Evolutionary conservation across 1,140 invertebrate species (phyloP).

Genomic region (Dreissena rostriformis): DNA sequence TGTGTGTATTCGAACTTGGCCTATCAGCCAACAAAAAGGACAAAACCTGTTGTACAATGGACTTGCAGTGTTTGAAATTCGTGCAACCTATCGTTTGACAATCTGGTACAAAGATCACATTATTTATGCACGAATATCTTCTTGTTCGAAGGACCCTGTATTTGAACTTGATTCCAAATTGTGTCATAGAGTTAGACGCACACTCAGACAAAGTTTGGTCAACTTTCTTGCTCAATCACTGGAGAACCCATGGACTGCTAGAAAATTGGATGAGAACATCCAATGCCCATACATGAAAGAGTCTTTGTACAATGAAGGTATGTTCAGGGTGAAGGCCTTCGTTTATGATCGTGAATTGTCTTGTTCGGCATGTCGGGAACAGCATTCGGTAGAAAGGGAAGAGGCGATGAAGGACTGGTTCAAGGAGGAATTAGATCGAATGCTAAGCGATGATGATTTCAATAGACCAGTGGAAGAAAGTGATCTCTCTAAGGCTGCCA

Average conservation of each 20-base stretch:
- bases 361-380: background rate
- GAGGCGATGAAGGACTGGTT: conserved; percentile 14
- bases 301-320: background rate
- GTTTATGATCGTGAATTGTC: background rate
- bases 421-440: background rate
- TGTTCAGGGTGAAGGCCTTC: conserved; percentile 31
- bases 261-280: conserved; percentile 36
- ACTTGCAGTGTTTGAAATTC: conserved; percentile 14
- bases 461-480: background rate
- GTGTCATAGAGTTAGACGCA: background rate
- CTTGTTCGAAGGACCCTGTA: background rate
- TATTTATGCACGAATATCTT: conserved; percentile 21
- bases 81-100: background rate
- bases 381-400: conserved; percentile 6
- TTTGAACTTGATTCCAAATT: background rate
- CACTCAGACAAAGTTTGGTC: background rate
- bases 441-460: background rate
- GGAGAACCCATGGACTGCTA: background rate
- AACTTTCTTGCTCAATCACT: conserved; percentile 1
- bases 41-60: conserved; percentile 19
- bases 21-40: background rate
- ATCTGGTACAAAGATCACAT: conserved; percentile 43
- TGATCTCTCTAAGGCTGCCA: background rate
- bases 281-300: background rate
- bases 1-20: conserved; percentile 13